phyloP scores from a whole-genome alignment of 2,888 invertebrate genomes.

The Yponomeuta malinellus region DNA sequence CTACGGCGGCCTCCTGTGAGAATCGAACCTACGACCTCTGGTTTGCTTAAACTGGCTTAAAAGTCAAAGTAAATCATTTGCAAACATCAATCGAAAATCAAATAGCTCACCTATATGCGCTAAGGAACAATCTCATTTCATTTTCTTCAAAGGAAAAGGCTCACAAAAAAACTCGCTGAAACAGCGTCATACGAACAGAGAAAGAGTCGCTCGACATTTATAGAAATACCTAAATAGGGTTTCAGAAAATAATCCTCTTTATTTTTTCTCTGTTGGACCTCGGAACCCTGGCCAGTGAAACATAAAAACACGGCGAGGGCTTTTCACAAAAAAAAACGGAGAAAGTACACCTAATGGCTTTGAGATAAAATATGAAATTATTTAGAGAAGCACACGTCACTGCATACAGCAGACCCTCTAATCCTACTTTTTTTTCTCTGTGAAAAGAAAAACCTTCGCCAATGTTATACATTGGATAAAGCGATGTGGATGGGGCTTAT shows the following conservation, averaged over 20 bases:
- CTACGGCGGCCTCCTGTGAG: too few relatives aligned
- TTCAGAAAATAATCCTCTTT: conserved; percentile 8
- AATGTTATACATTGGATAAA: conserved; percentile 38
- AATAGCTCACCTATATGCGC: not conserved
- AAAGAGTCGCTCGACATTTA: not conserved
- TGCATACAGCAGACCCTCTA: conserved; percentile 31
- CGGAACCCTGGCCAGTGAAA: not conserved
- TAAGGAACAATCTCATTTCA: not conserved
- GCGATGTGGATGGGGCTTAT: conserved; percentile 44
- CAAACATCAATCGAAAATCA: not conserved
- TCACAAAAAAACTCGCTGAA: not conserved
- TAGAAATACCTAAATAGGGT: conserved; percentile 6
- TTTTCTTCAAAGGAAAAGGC: not conserved
- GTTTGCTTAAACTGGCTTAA: not conserved
- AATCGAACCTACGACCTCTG: too few relatives aligned
- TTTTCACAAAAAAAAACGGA: not conserved
- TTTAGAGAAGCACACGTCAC: conserved; percentile 45
- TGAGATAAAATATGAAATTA: conserved; percentile 39
- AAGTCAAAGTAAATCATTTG: not conserved
- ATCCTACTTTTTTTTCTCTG: conserved; percentile 26
- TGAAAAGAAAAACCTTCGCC: conserved; percentile 3
- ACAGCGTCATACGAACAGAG: not conserved
- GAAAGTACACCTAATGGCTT: not conserved
- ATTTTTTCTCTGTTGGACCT: not conserved
- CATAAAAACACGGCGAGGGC: not conserved